phyloP scores from a whole-genome alignment of 1,140 invertebrate genomes.

The Papilio glaucus region DNA sequence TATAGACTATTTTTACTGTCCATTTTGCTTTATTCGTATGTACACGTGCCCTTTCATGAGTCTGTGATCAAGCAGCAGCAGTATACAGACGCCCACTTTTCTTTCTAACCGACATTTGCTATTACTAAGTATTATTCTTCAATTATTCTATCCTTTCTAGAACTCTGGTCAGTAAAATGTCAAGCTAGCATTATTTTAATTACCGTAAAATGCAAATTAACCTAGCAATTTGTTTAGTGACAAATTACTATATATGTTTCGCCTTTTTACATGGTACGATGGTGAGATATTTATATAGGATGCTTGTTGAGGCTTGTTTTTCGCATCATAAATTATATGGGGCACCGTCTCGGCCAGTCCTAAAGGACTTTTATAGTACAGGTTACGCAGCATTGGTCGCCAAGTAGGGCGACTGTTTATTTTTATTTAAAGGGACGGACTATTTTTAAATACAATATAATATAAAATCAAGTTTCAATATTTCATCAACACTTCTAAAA shows the following conservation, averaged over 20 bases:
- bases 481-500: too few relatives aligned
- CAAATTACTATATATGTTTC: not conserved
- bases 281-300: slow-evolving; percentile 9
- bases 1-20: too few relatives aligned
- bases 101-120: too few relatives aligned
- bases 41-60: too few relatives aligned
- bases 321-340: slow-evolving; percentile 11
- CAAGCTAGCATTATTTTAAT: too few relatives aligned
- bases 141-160: not conserved
- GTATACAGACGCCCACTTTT: too few relatives aligned
- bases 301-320: not conserved
- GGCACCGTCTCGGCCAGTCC: slow-evolving; percentile 10
- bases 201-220: not conserved
- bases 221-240: not conserved
- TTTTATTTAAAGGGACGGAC: not conserved
- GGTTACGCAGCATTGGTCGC: not conserved
- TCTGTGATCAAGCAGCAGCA: too few relatives aligned
- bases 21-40: too few relatives aligned
- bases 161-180: not conserved
- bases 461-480: too few relatives aligned
- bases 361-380: slow-evolving; percentile 27
- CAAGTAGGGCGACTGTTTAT: not conserved
- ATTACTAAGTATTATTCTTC: too few relatives aligned
- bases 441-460: not conserved
- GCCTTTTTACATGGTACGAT: not conserved